phyloP scores from a whole-genome alignment of 2,888 invertebrate species.

The Eupithecia centaureata region DNA sequence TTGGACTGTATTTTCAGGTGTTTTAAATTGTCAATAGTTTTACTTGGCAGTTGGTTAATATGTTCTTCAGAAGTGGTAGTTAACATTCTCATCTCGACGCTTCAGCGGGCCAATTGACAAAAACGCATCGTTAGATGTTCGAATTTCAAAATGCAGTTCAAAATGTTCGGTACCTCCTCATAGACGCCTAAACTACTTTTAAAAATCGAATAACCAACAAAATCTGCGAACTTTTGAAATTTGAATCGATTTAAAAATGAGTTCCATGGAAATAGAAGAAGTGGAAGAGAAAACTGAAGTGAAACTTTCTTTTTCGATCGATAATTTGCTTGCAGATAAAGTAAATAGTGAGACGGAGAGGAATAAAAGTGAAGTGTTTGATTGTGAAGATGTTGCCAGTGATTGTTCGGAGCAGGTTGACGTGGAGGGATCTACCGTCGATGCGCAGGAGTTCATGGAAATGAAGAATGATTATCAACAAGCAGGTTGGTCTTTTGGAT shows the following conservation, averaged over 20 bases:
- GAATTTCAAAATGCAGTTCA: conserved; percentile 60
- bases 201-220: neutral
- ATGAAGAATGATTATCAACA: conserved; percentile 69
- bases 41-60: conserved; percentile 50
- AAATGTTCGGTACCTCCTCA: conserved; percentile 1
- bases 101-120: conserved; percentile 79
- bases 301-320: conserved; percentile 75
- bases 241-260: neutral
- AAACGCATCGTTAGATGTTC: conserved; percentile 75
- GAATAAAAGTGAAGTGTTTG: conserved; percentile 50
- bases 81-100: conserved; percentile 72
- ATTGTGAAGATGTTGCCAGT: conserved; percentile 63
- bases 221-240: neutral
- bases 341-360: conserved; percentile 49
- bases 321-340: conserved; percentile 72
- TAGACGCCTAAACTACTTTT: conserved; percentile 10
- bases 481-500: conserved; percentile 55
- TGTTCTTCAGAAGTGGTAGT: conserved; percentile 74
- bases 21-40: conserved; percentile 44
- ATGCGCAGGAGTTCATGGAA: conserved; percentile 63
- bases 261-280: conserved; percentile 59
- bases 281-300: conserved; percentile 61
- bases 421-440: conserved; percentile 69
- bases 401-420: conserved; percentile 73
- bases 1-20: conserved; percentile 44